phyloP scores from a whole-genome alignment of 2,113 vertebrate species.

The Macrotus californicus region DNA sequence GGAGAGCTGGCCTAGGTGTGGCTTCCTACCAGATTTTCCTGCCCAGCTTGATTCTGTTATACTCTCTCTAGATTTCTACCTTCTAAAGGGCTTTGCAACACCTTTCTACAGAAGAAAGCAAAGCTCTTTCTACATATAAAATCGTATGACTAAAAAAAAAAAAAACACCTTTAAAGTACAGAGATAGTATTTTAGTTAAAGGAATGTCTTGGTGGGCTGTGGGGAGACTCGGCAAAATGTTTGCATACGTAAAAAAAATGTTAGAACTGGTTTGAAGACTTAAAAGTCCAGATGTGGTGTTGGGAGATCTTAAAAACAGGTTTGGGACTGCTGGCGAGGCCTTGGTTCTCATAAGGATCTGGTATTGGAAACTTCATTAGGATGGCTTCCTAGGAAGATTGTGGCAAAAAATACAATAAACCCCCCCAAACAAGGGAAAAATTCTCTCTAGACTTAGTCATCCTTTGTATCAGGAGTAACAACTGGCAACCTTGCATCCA shows the following conservation, averaged over 20 bases:
- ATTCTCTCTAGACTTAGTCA: not conserved
- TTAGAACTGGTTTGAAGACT: slow-evolving; percentile 36
- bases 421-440: not conserved
- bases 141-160: not conserved
- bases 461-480: not conserved
- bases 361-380: not conserved
- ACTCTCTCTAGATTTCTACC: not conserved
- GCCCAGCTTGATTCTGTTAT: not conserved
- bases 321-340: not conserved
- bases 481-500: not conserved
- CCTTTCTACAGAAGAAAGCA: not conserved
- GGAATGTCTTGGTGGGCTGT: not conserved
- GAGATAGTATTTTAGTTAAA: slow-evolving; percentile 33
- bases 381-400: not conserved
- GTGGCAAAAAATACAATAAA: not conserved
- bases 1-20: not conserved
- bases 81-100: not conserved
- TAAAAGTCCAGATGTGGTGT: not conserved
- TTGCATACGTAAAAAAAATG: not conserved
- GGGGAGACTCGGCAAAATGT: not conserved
- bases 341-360: not conserved
- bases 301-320: not conserved
- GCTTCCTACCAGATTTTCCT: not conserved
- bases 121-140: not conserved
- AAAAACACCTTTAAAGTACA: not conserved